These are phyloP conservation scores for Hirudinaria manillensis DNA, from an alignment of 2,888 invertebrate genomes.

Conservation along the genomic window DNA sequence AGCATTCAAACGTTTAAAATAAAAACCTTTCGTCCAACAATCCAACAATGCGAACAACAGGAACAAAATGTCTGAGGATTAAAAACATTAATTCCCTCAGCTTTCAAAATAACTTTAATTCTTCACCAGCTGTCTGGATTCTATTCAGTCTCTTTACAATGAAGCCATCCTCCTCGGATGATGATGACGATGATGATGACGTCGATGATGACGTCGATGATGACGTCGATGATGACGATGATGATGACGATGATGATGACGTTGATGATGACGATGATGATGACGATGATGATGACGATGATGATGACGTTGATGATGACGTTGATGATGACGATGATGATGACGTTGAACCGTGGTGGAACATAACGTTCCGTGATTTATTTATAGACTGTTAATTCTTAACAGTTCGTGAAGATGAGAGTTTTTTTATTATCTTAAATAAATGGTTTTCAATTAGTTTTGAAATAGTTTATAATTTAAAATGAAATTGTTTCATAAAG, in stretches of 20 bases:
- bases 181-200: constrained; percentile 20
- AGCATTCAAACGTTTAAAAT: neutral
- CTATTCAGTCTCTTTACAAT: neutral
- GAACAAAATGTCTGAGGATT: too few relatives aligned
- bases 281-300: neutral
- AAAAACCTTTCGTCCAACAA: too few relatives aligned
- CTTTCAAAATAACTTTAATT: neutral
- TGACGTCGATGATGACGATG: constrained; percentile 27
- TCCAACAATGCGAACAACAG: too few relatives aligned
- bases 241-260: constrained; percentile 28
- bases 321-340: neutral
- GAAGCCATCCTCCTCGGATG: neutral
- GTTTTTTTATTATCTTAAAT: too few relatives aligned
- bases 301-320: neutral
- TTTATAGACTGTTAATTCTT: too few relatives aligned
- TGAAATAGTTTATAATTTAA: too few relatives aligned
- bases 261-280: constrained; percentile 1
- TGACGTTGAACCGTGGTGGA: too few relatives aligned
- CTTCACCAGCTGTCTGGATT: neutral
- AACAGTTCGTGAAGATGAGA: too few relatives aligned
- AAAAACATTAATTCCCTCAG: neutral
- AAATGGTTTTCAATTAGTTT: too few relatives aligned
- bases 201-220: constrained; percentile 30
- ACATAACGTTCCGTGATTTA: too few relatives aligned
- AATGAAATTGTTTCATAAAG: too few relatives aligned